Evolutionary conservation across 2,113 vertebrate species (phyloP).

Genomic region (Ursus arctos): DNA sequence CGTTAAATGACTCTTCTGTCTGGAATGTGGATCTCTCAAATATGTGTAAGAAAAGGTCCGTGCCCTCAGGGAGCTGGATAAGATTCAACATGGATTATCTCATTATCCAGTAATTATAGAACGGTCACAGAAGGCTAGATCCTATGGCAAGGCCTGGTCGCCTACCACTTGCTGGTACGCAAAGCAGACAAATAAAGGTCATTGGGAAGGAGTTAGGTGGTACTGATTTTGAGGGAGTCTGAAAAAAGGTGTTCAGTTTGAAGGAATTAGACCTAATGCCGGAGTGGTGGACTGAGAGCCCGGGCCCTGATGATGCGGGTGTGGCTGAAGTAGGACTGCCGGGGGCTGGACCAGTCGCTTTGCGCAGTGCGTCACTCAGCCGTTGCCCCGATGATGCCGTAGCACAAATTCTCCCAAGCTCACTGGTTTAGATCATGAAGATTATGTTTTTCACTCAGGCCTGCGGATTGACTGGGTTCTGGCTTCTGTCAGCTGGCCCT

Average conservation of each 20-base stretch:
- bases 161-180: neutral
- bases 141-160: neutral
- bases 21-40: neutral
- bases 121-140: neutral
- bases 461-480: neutral
- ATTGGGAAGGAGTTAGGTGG: neutral
- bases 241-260: neutral
- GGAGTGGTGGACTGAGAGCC: neutral
- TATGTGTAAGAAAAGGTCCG: neutral
- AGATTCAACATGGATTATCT: neutral
- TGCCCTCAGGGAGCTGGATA: neutral
- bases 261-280: neutral
- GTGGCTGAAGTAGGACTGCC: neutral
- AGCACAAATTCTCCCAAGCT: neutral
- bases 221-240: neutral
- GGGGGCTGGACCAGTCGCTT: accelerated
- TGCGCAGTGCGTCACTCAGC: neutral
- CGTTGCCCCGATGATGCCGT: neutral
- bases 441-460: neutral
- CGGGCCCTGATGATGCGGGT: neutral
- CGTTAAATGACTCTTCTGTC: neutral
- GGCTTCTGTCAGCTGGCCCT: accelerated
- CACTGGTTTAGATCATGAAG: neutral
- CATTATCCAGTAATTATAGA: neutral
- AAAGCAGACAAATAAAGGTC: neutral